Percentiles rank a stretch among this genome's conserved stretches.
phyloP scores from a whole-genome alignment of 2,113 vertebrate genomes.

The Hypanus sabinus region DNA sequence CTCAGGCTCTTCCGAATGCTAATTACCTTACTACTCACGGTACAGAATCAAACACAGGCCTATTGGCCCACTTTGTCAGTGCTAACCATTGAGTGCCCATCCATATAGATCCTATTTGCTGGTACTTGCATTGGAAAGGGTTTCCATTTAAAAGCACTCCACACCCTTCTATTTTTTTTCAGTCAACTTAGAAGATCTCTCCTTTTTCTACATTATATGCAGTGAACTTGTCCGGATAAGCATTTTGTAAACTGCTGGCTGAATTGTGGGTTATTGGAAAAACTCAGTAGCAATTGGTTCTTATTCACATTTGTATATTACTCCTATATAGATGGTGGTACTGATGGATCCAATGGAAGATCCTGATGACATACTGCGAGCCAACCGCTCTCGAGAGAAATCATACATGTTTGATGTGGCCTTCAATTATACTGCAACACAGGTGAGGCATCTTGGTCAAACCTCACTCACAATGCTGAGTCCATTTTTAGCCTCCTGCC shows the following conservation, averaged over 20 bases:
- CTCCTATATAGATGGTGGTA: conserved; percentile 68
- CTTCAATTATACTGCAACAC: conserved; percentile 77
- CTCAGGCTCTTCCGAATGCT: no score
- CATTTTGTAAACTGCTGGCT: not conserved
- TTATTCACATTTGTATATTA: not conserved
- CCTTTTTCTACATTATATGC: not conserved
- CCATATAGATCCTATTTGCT: no score
- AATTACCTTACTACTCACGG: no score
- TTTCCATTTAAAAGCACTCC: no score
- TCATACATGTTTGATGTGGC: conserved; percentile 79
- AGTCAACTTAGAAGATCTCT: not conserved
- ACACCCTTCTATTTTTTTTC: no score
- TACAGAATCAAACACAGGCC: no score
- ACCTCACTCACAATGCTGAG: not conserved
- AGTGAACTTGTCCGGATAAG: not conserved
- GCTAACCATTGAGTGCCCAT: no score
- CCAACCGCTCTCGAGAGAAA: conserved; percentile 78
- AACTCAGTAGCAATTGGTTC: not conserved
- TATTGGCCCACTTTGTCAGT: no score
- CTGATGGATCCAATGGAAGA: conserved; percentile 84
- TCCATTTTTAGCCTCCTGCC: not conserved
- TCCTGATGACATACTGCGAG: conserved; percentile 69
- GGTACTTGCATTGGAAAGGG: no score
- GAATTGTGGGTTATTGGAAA: not conserved
- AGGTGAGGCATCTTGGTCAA: conserved; percentile 55